Base-by-base conservation (phyloP, 30 jellyfish, hydroid and myxozoan species). In the Aurelia aurita region DNA sequence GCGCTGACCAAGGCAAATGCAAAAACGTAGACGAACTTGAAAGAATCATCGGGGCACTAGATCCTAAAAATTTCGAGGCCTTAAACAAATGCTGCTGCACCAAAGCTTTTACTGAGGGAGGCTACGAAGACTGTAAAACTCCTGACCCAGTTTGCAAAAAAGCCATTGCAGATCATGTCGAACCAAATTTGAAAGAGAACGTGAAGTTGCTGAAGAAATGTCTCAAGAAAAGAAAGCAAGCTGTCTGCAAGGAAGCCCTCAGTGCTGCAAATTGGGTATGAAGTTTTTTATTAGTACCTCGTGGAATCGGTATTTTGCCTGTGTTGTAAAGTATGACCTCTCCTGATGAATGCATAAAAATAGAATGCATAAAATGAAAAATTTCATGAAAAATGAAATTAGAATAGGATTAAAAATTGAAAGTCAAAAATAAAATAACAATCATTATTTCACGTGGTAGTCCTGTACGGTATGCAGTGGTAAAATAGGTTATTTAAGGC, bases 1-100 rank as follows among this genome's bases (percentile, higher is more conserved):
- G 88, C 26, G 69, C 66, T 19, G 58, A 59, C 67, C 29, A n/a
- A 55, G 29, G 29, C 7, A 55, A 55, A 55, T 55, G 67, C 2
- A 22, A 55, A 22, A 55, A 1, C 3, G 29, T 55, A 19, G 67
- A 55, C 3, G 25, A 19, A 19, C 25, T 19, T 0, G 13, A 22
- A 6, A 19, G 25, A 19, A 55, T 55, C 29, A 22, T 10, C 6
- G 25, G 29, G 25, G 67, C 67, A 55, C 29, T 55, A 5, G 29
- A n/a, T 0, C 29, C 25, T 5, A 22, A 22, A 22, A 55, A 5
- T 55, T 22, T 19, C 12, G 51, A 39, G 13, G 29, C 29, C 67
- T 3, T 55, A 14, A 55, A 14, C 29, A 55, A 55, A 55, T 55
- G 67, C 27, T 55, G 67, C 29, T 55, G 67, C 13, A 39, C 51